These are phyloP conservation scores for Pedionomus torquatus DNA, from an alignment of 2,113 vertebrate genomes.

Conservation along the genomic window DNA sequence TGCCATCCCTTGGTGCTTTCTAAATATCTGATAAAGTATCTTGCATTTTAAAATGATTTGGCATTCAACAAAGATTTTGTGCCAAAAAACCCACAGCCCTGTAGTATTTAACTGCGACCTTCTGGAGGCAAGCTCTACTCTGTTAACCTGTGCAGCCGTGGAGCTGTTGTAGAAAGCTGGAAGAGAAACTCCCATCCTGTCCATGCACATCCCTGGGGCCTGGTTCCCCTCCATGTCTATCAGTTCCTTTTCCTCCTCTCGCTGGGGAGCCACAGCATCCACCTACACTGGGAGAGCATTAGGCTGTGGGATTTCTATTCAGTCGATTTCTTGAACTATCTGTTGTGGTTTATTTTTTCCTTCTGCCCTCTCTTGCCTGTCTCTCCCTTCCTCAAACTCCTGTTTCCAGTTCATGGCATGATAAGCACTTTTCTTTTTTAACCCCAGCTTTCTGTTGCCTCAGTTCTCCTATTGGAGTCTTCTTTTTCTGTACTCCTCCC, in stretches of 20 bases:
- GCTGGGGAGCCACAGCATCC: neutral
- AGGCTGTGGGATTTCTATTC: neutral
- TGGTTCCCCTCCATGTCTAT: neutral
- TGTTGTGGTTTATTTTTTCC: neutral
- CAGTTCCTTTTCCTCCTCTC: neutral
- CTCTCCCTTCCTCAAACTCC: neutral
- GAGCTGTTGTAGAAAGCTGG: neutral
- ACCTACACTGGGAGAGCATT: neutral
- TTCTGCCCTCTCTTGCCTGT: neutral
- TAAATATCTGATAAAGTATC: neutral
- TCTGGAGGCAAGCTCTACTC: neutral
- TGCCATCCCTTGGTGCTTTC: slow-evolving; percentile 7
- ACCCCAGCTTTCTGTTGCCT: neutral
- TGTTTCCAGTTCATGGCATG: neutral
- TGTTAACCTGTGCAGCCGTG: neutral
- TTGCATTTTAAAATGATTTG: neutral
- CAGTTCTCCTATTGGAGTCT: neutral
- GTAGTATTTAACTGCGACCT: neutral
- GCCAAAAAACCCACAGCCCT: neutral
- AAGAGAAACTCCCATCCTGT: fast-evolving
- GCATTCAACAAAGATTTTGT: neutral
- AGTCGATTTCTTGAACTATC: neutral
- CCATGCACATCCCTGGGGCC: neutral
- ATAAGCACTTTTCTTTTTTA: neutral
- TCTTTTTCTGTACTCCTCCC: neutral